A percentile compares a stretch with the other conserved stretches of the same genome.
These are phyloP conservation scores for Fundulus diaphanus DNA, from an alignment of 2,797 vertebrate species.

Conservation along the genomic window DNA sequence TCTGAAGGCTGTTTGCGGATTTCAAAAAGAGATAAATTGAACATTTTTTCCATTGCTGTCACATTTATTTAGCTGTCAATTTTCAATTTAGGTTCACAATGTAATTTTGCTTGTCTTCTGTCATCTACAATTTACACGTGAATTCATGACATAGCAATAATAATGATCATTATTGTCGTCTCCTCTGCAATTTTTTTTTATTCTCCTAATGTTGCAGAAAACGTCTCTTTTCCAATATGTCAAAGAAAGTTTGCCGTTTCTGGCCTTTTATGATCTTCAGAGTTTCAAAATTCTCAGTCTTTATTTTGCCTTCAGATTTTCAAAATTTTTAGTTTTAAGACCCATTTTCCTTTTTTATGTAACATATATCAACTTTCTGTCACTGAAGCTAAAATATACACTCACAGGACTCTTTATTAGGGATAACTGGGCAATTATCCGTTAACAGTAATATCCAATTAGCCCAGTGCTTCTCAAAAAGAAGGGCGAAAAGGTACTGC, in stretches of 20 bases:
- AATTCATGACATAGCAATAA: conserved; percentile 2
- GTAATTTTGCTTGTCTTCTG: conserved; percentile 6
- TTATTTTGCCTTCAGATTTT: neutral
- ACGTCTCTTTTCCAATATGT: neutral
- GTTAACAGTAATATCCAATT: no score
- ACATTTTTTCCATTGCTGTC: neutral
- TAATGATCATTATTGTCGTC: neutral
- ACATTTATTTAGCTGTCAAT: conserved; percentile 13
- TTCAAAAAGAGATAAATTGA: conserved; percentile 2
- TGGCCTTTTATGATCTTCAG: no score
- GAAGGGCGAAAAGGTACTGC: no score
- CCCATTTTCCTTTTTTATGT: neutral
- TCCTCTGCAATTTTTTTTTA: neutral
- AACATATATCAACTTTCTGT: neutral
- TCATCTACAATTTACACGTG: neutral
- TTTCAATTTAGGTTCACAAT: conserved; percentile 4
- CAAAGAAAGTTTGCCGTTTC: neutral
- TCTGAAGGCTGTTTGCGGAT: conserved; percentile 1
- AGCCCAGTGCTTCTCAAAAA: no score
- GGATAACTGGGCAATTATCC: no score
- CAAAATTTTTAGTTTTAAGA: neutral
- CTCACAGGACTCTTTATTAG: neutral
- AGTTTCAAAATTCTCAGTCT: neutral
- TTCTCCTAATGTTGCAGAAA: neutral
- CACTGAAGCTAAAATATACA: neutral